Evolutionary conservation across 2,888 invertebrate genomes (phyloP).

Genomic region (Sinopyrophorus schimmeli): DNA sequence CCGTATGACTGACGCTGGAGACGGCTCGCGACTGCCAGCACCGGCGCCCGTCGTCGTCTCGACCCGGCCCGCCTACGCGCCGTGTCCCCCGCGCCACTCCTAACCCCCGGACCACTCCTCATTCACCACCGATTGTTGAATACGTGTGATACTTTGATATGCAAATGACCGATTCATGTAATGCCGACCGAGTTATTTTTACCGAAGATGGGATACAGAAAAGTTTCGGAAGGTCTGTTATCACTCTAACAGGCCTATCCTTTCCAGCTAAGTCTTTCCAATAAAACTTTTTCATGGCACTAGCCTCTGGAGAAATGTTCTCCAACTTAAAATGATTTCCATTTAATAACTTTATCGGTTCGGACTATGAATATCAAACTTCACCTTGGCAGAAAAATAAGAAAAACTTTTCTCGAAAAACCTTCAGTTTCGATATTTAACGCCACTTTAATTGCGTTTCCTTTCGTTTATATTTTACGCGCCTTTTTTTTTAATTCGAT

Average conservation of each 20-base stretch:
- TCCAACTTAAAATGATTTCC: slow-evolving; percentile 1
- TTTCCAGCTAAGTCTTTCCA: background rate
- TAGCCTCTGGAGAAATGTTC: slow-evolving; percentile 1
- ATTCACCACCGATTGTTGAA: slow-evolving; percentile 44
- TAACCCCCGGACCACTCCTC: slow-evolving; percentile 44
- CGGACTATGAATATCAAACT: too few species aligned
- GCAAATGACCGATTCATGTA: slow-evolving; percentile 19
- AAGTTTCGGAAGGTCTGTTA: slow-evolving; percentile 1
- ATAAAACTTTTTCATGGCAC: slow-evolving; percentile 1
- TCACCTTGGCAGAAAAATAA: too few species aligned
- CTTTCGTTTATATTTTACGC: too few species aligned
- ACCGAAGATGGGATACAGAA: background rate
- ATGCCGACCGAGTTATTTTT: slow-evolving; percentile 1
- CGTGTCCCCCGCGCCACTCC: slow-evolving; percentile 33
- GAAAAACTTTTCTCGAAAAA: too few species aligned
- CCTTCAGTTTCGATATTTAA: too few species aligned
- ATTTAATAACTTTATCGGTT: background rate
- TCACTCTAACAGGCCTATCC: background rate
- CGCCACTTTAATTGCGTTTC: too few species aligned
- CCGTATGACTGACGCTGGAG: slow-evolving; percentile 43
- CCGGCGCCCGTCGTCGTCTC: slow-evolving; percentile 46
- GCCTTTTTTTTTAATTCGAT: too few species aligned
- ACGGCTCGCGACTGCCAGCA: slow-evolving; percentile 57
- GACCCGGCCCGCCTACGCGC: slow-evolving; percentile 48
- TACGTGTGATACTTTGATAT: slow-evolving; percentile 24